Evolutionary conservation across 1,140 invertebrate species (phyloP).

Genomic region (Thaumetopoea pityocampa): DNA sequence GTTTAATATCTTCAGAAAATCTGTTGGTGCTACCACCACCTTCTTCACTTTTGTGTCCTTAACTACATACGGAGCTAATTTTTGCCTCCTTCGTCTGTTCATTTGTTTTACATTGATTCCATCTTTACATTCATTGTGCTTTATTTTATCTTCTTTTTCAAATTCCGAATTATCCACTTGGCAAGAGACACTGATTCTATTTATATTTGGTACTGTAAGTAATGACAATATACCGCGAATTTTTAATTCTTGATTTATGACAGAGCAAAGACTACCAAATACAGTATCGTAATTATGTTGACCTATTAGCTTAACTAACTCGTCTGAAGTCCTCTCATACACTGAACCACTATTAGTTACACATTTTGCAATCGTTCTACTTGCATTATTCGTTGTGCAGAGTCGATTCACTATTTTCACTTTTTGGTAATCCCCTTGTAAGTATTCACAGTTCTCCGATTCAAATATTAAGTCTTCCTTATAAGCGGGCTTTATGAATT

Average conservation of each 20-base stretch:
- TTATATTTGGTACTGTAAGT: constrained; percentile 22
- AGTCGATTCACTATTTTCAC: constrained; percentile 33
- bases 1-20: not conserved
- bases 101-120: not conserved
- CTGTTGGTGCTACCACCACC: constrained; percentile 1
- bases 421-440: constrained; percentile 38
- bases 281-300: constrained; percentile 50
- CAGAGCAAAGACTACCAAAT: constrained; percentile 37
- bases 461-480: constrained; percentile 50
- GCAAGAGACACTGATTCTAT: not conserved
- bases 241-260: constrained; percentile 43
- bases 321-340: constrained; percentile 37
- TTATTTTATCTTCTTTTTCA: not conserved
- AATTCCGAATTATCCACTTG: constrained; percentile 2
- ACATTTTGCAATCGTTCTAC: constrained; percentile 36
- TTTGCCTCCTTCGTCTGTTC: not conserved
- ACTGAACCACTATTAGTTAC: constrained; percentile 8
- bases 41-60: not conserved
- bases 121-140: not conserved
- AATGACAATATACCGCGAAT: constrained; percentile 43
- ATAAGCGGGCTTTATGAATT: too few relatives aligned
- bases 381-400: constrained; percentile 29
- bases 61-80: constrained; percentile 1
- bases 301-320: constrained; percentile 41
- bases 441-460: constrained; percentile 33